A percentile compares a stretch with the other conserved stretches of the same genome.
phyloP scores from a whole-genome alignment of 2,888 invertebrate species.

The Apoderus coryli region DNA sequence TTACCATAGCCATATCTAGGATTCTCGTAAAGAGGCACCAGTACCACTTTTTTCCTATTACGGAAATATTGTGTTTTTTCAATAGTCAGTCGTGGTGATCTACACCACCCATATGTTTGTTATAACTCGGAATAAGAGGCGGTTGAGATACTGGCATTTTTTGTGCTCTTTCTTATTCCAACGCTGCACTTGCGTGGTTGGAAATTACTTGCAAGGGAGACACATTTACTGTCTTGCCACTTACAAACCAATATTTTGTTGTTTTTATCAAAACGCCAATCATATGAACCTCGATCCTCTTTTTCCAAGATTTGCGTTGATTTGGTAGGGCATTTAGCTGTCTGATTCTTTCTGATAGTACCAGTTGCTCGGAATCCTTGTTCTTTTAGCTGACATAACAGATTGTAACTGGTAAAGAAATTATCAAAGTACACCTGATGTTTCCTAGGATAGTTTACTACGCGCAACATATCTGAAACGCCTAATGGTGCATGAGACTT shows the following conservation, averaged over 20 bases:
- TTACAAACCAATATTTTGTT: constrained; percentile 11
- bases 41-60: constrained; percentile 17
- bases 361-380: constrained; percentile 11
- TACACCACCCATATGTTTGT: constrained; percentile 15
- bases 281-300: too few species aligned
- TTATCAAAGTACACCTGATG: constrained; percentile 14
- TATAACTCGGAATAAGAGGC: constrained; percentile 11
- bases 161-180: too few species aligned
- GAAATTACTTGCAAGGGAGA: constrained; percentile 12
- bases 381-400: constrained; percentile 12
- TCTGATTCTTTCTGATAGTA: constrained; percentile 11
- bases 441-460: constrained; percentile 12
- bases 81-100: constrained; percentile 17
- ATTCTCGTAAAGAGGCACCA: constrained; percentile 16
- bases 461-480: constrained; percentile 12
- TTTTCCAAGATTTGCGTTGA: constrained; percentile 9
- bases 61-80: constrained; percentile 15
- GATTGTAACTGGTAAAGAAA: constrained; percentile 12
- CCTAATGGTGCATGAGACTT: too few species aligned
- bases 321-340: constrained; percentile 8
- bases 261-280: constrained; percentile 8
- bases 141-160: constrained; percentile 11
- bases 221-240: constrained; percentile 14
- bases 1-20: constrained; percentile 17
- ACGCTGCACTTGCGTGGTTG: too few species aligned